phyloP scores from a whole-genome alignment of 2,888 invertebrate genomes.

The Phortica magna region DNA sequence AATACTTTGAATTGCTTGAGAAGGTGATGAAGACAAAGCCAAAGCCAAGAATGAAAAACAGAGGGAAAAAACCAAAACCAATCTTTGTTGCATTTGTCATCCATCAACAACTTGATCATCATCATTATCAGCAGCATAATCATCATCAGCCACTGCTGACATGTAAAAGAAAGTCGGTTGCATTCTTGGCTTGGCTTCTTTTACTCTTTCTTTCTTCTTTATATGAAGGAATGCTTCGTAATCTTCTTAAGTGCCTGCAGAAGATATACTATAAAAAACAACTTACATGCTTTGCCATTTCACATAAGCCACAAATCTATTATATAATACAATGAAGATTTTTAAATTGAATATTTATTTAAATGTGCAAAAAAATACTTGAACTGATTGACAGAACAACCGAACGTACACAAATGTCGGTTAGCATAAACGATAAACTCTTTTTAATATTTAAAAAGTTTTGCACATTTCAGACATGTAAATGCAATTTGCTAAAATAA shows the following conservation, averaged over 20 bases:
- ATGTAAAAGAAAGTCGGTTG: background rate
- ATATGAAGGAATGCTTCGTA: constrained; percentile 56
- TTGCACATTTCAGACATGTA: constrained; percentile 24
- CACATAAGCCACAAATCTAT: no score
- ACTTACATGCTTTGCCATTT: no score
- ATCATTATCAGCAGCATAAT: constrained; percentile 47
- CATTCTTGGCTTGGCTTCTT: background rate
- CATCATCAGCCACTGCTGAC: background rate
- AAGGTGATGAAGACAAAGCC: background rate
- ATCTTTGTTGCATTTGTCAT: constrained; percentile 33
- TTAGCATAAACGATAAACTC: background rate
- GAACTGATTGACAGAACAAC: background rate
- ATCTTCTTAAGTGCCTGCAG: constrained; percentile 43
- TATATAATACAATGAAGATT: no score
- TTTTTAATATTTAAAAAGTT: background rate
- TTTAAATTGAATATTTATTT: background rate
- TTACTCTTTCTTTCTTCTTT: background rate
- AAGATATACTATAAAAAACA: background rate
- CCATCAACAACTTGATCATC: constrained; percentile 28
- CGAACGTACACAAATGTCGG: constrained; percentile 4
- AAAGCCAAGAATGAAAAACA: background rate
- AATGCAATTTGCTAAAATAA: constrained; percentile 11
- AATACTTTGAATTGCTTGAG: background rate
- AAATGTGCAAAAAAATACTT: background rate
- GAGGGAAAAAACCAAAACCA: constrained; percentile 23